phyloP scores from a whole-genome alignment of 2,797 vertebrate genomes.

The Alfaro cultratus region DNA sequence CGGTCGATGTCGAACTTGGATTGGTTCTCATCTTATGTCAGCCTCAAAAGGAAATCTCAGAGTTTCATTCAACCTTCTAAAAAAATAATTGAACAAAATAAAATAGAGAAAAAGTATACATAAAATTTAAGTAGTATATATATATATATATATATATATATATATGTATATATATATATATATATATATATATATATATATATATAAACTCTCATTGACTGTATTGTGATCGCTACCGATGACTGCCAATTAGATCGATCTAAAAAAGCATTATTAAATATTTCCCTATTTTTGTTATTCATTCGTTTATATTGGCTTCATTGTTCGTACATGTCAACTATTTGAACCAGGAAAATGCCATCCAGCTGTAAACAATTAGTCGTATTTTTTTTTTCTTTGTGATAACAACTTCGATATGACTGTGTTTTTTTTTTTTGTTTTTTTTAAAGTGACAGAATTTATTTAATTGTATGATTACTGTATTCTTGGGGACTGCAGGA shows the following conservation, averaged over 20 bases:
- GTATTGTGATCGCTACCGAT: not conserved
- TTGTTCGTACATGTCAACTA: not conserved
- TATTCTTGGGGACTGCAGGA: constrained; percentile 9
- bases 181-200: too few species aligned
- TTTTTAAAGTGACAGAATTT: not conserved
- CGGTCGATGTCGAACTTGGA: constrained; percentile 61
- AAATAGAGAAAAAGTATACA: not conserved
- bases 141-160: too few species aligned
- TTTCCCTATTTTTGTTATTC: not conserved
- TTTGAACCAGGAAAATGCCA: not conserved
- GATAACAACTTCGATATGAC: constrained; percentile 12
- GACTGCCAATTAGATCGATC: not conserved
- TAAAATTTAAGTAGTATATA: too few species aligned
- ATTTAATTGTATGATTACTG: not conserved
- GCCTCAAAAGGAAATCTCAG: not conserved
- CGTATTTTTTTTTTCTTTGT: constrained; percentile 4
- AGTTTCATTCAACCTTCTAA: not conserved
- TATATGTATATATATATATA: too few species aligned
- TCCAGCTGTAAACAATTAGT: not conserved
- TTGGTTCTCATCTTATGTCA: constrained; percentile 1
- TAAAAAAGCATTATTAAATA: not conserved
- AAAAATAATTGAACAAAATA: not conserved
- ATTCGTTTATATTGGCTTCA: not conserved
- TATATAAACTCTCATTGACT: too few species aligned
- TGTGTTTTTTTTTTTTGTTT: too few species aligned